A percentile compares a stretch with the other conserved stretches of the same genome.
phyloP scores from a whole-genome alignment of 2,888 invertebrate genomes.

The Lasioglossum calceatum region DNA sequence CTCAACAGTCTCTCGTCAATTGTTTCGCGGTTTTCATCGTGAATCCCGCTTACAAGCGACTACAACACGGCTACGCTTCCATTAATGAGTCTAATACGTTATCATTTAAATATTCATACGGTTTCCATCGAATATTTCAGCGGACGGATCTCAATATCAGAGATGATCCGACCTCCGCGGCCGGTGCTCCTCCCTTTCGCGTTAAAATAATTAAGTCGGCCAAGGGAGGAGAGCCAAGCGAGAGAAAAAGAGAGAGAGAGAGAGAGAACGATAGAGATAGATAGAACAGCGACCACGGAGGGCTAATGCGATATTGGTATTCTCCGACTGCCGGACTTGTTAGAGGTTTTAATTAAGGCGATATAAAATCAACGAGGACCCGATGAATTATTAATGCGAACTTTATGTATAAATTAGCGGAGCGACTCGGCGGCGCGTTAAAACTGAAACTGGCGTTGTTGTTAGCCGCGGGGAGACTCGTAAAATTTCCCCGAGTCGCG shows the following conservation, averaged over 20 bases:
- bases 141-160: constrained; percentile 32
- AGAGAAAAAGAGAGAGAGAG: neutral
- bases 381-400: constrained; percentile 83
- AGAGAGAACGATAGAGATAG: neutral
- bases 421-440: constrained; percentile 74
- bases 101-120: constrained; percentile 39
- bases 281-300: constrained; percentile 34
- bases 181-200: constrained; percentile 46
- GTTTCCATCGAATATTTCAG: constrained; percentile 29
- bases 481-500: constrained; percentile 64
- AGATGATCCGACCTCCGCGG: constrained; percentile 49
- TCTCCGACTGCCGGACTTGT: constrained; percentile 82
- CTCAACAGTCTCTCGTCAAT: neutral
- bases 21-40: neutral
- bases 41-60: neutral
- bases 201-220: constrained; percentile 74
- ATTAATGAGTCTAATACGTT: constrained; percentile 9
- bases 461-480: constrained; percentile 69
- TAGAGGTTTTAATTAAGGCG: constrained; percentile 83
- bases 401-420: constrained; percentile 83
- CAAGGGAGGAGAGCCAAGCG: constrained; percentile 26
- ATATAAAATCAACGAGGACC: constrained; percentile 81
- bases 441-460: constrained; percentile 80
- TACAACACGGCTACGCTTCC: neutral
- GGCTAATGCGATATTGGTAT: constrained; percentile 82